These are phyloP conservation scores for Acleris cristana DNA, from an alignment of 2,888 invertebrate genomes.

Conservation along the genomic window DNA sequence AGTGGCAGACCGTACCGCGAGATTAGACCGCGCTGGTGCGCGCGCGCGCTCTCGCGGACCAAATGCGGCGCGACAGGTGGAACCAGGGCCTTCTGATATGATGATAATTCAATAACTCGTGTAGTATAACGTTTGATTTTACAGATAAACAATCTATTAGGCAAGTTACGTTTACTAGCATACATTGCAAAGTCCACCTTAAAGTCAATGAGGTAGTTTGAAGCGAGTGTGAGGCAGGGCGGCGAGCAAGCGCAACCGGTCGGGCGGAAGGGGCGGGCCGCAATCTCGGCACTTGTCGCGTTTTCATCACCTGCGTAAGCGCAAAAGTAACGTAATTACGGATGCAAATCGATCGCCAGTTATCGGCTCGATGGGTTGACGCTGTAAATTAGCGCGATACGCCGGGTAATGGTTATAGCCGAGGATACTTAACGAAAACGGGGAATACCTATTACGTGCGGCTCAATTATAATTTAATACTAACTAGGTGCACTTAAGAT, in stretches of 20 bases:
- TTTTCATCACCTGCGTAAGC: slow-evolving; percentile 77
- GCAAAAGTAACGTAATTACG: slow-evolving; percentile 82
- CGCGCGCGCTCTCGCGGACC: slow-evolving; percentile 64
- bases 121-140: slow-evolving; percentile 48
- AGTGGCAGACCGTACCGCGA: slow-evolving; percentile 67
- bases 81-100: slow-evolving; percentile 74
- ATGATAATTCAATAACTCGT: slow-evolving; percentile 79
- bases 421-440: slow-evolving; percentile 66
- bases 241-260: slow-evolving; percentile 69
- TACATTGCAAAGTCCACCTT: too few species aligned
- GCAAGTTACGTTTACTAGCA: too few species aligned
- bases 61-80: slow-evolving; percentile 74
- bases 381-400: slow-evolving; percentile 79
- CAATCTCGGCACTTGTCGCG: slow-evolving; percentile 79
- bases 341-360: slow-evolving; percentile 83
- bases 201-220: background rate
- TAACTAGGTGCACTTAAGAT: slow-evolving; percentile 19
- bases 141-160: background rate
- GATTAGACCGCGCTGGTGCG: slow-evolving; percentile 62
- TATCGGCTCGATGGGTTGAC: slow-evolving; percentile 77
- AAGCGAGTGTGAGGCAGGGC: slow-evolving; percentile 21
- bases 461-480: slow-evolving; percentile 31
- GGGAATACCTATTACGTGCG: slow-evolving; percentile 44
- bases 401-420: slow-evolving; percentile 75
- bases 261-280: slow-evolving; percentile 72